Percentiles rank a stretch among this genome's conserved stretches.
These are phyloP conservation scores for Scaptomyza montana DNA, from an alignment of 1,140 invertebrate genomes.

Conservation along the genomic window DNA sequence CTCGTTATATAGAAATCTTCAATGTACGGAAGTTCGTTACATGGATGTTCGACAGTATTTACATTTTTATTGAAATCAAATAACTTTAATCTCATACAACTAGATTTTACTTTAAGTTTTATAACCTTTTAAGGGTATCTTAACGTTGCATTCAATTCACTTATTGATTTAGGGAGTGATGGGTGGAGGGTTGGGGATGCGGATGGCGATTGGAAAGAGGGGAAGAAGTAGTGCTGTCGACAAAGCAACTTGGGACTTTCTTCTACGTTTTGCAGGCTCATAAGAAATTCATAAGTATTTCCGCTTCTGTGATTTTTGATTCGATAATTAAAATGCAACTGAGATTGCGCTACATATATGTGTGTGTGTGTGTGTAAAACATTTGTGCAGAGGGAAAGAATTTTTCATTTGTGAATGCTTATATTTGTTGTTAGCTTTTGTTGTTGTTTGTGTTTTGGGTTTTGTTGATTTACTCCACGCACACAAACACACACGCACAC, in stretches of 20 bases:
- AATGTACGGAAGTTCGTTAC: too few species aligned
- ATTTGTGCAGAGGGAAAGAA: slow-evolving; percentile 31
- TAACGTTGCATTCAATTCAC: too few species aligned
- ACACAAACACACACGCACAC: slow-evolving; percentile 2
- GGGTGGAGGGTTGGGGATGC: too few species aligned
- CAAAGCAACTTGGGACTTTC: slow-evolving; percentile 41
- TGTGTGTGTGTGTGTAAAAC: slow-evolving; percentile 2
- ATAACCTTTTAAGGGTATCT: too few species aligned
- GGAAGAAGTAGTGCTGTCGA: slow-evolving; percentile 5
- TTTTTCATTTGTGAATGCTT: slow-evolving; percentile 48
- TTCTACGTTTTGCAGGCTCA: slow-evolving; percentile 53
- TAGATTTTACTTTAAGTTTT: too few species aligned
- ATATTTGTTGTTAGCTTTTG: slow-evolving; percentile 53
- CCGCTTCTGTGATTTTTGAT: slow-evolving; percentile 79
- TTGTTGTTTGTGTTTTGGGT: slow-evolving; percentile 55
- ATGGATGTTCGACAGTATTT: too few species aligned
- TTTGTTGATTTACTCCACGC: slow-evolving; percentile 49
- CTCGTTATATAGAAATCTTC: too few species aligned
- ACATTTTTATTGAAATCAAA: too few species aligned
- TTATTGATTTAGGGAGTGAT: slow-evolving; percentile 3
- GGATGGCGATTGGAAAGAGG: too few species aligned
- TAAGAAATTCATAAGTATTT: slow-evolving; percentile 82
- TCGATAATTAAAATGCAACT: slow-evolving; percentile 81
- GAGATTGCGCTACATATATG: slow-evolving; percentile 57
- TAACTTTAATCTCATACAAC: too few species aligned